A percentile compares a stretch with the other conserved stretches of the same genome.
Conservation (phyloP, 2,888 invertebrate species). For the Melolontha melolontha region DNA sequence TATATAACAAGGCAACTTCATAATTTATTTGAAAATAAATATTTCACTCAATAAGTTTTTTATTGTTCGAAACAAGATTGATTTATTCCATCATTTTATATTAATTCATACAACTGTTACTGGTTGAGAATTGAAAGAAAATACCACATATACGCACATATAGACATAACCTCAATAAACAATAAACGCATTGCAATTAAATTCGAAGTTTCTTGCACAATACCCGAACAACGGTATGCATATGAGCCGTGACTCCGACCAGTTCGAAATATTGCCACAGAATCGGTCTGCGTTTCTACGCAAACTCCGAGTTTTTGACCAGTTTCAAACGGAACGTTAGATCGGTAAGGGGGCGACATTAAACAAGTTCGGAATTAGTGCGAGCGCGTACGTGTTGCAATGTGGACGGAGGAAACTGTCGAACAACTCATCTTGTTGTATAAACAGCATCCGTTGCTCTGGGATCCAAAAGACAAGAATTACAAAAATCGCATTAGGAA, state of each 20-base stretch:
- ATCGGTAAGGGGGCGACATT: slow-evolving; percentile 11
- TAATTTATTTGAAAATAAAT: too few species aligned
- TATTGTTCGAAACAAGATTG: too few species aligned
- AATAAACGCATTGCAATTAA: too few species aligned
- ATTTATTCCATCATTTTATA: too few species aligned
- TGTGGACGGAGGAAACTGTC: slow-evolving; percentile 35
- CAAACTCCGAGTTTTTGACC: slow-evolving; percentile 27
- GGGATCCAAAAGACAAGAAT: slow-evolving; percentile 24
- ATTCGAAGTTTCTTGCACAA: too few species aligned
- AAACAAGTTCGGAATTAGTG: slow-evolving; percentile 17
- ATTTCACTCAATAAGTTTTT: too few species aligned
- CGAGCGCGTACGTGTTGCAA: slow-evolving; percentile 16
- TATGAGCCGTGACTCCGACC: background rate
- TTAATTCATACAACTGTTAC: too few species aligned
- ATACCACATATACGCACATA: too few species aligned
- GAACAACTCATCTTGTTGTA: slow-evolving; percentile 14
- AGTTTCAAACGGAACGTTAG: slow-evolving; percentile 18
- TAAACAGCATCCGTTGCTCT: slow-evolving; percentile 20
- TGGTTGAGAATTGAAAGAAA: too few species aligned
- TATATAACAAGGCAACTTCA: too few species aligned
- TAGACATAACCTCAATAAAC: too few species aligned
- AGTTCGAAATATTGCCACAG: background rate
- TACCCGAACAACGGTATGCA: too few species aligned
- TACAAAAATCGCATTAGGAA: slow-evolving; percentile 17
- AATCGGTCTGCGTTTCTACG: background rate